Evolutionary conservation across 2,888 invertebrate genomes (phyloP), one percentile per base, ranked within the genome.

Genomic region (Drosophila incognita): DNA sequence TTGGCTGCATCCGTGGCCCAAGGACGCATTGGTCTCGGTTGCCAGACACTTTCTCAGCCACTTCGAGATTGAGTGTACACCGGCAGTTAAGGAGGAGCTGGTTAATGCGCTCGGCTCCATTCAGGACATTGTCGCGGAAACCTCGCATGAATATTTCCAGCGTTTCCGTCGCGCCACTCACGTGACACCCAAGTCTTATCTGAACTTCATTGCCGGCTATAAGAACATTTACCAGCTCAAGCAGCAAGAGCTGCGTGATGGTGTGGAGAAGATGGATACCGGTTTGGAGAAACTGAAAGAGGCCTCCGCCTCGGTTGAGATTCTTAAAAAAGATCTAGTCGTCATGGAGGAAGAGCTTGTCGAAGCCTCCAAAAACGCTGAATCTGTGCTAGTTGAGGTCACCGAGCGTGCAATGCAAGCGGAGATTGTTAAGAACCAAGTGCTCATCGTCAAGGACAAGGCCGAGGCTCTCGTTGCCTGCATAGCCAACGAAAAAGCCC

Each of bases 1-100:
- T 93, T 99, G 99, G 99, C 98, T 99, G 89, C 98, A 98, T 92
- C 98, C 98, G 5, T 99, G 99, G 99, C 99, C 99, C 0, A 97
- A 97, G 92, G 98, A 98, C 92, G 99, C 99, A 29, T 94, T 99
- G 38, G 96, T 99, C 60, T 95, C 97, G 33, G 99, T 99, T 18
- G 98, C 99, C 8, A 95, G 96, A 91, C 98, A 99, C 94, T 99
- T 98, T 93, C 94, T 99, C 49, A 94, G 95, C 24, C 97, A 97
- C 85, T 99, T 98, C 92, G 95, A 96, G 93, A 98, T 99, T 57
- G 97, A 97, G 90, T 98, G 99, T 92, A 96, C 96, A 3, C 94
- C 94, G 68, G 95, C 96, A 88, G 97, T 98, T 0, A 99, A 99
- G 94, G 94, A 94, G 78, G 96, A 98, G 92, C 94, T 99, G 18